These are phyloP conservation scores for Heteromormyrus szaboi DNA, from an alignment of 2,797 vertebrate genomes.

Conservation along the genomic window DNA sequence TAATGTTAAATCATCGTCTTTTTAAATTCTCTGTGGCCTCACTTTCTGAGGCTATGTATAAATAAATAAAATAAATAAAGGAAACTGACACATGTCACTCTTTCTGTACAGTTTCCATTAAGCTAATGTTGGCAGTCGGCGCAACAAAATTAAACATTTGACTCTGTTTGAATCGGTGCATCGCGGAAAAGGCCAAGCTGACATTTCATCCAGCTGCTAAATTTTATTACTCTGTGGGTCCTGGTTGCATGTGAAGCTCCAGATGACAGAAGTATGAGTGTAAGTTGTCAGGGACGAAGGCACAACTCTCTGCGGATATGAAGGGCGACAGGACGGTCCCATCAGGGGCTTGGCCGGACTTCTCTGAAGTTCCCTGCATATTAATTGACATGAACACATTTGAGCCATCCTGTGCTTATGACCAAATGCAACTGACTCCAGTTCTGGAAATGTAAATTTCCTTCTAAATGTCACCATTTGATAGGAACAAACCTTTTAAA, in stretches of 20 bases:
- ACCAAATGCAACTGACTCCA: neutral
- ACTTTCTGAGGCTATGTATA: neutral
- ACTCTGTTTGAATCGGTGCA: constrained; percentile 46
- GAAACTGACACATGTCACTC: neutral
- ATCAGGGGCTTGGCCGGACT: neutral
- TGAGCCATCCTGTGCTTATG: neutral
- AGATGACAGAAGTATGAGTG: constrained; percentile 37
- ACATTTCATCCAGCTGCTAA: constrained; percentile 62
- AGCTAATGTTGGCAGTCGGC: neutral
- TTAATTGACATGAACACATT: neutral
- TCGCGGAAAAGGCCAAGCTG: constrained; percentile 59
- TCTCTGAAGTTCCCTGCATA: neutral
- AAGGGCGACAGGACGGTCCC: neutral
- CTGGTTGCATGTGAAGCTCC: constrained; percentile 18
- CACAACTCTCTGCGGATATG: neutral
- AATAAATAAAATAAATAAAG: neutral
- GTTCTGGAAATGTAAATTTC: neutral
- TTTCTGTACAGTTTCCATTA: constrained; percentile 24
- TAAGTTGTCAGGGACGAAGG: constrained; percentile 22
- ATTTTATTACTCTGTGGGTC: constrained; percentile 42
- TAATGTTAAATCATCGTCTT: neutral
- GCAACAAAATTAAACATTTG: constrained; percentile 50
- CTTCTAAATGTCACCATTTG: constrained; percentile 8
- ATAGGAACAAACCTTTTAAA: neutral
- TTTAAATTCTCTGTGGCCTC: neutral